Percentiles rank a stretch among this genome's conserved stretches.
Evolutionary conservation across 2,113 vertebrate species (phyloP).

Genomic region (Copsychus sechellarum): DNA sequence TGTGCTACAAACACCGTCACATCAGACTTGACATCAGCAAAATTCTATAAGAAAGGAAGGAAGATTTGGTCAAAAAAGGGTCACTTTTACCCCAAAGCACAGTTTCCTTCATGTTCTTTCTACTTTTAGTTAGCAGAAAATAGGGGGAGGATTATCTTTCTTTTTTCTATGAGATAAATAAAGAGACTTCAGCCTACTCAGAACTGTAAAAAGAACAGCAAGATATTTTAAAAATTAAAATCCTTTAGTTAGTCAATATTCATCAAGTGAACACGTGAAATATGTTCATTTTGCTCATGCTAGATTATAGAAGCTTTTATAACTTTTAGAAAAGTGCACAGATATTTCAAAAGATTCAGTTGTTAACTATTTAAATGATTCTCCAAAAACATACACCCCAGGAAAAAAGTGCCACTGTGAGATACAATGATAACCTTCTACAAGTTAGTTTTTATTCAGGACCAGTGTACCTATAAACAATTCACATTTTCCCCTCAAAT

Average conservation of each 20-base stretch:
- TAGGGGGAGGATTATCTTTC: neutral
- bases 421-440: neutral
- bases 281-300: neutral
- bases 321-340: neutral
- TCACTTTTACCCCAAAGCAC: constrained; percentile 35
- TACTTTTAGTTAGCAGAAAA: neutral
- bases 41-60: constrained; percentile 15
- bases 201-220: neutral
- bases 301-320: neutral
- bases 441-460: neutral
- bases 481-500: neutral
- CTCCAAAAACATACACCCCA: neutral
- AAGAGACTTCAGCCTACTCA: neutral
- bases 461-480: neutral
- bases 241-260: neutral
- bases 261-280: neutral
- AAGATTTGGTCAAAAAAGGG: constrained; percentile 36
- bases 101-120: neutral
- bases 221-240: neutral
- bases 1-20: constrained; percentile 30
- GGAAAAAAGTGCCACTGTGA: neutral
- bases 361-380: neutral
- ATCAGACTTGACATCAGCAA: constrained; percentile 29
- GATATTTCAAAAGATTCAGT: neutral
- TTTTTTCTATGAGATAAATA: neutral